phyloP scores from a whole-genome alignment of 2,888 invertebrate genomes.

The Achlya flavicornis region DNA sequence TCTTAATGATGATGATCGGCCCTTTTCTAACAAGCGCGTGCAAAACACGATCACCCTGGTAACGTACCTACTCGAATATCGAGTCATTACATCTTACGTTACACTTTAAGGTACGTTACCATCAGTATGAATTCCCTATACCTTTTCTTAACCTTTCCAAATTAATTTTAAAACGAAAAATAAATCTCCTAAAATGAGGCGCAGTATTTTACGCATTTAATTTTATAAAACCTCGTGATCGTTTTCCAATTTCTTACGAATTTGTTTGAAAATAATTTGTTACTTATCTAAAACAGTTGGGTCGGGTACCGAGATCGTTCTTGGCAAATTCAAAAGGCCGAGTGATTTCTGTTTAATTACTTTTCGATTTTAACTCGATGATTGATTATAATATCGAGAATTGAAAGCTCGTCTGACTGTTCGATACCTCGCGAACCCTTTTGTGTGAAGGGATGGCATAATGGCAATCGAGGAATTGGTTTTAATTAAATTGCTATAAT shows the following conservation, averaged over 20 bases:
- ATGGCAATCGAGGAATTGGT: constrained; percentile 5
- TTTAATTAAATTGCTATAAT: constrained; percentile 11
- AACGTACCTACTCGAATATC: not conserved
- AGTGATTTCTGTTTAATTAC: constrained; percentile 39
- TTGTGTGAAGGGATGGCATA: not conserved
- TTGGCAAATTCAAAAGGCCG: not conserved
- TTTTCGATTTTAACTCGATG: constrained; percentile 42
- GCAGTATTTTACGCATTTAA: not conserved
- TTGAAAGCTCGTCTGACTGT: not conserved
- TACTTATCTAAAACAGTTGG: constrained; percentile 9
- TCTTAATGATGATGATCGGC: too few species aligned
- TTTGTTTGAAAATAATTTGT: constrained; percentile 4
- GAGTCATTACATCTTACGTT: not conserved
- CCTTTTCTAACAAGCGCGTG: too few species aligned
- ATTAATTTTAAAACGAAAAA: not conserved
- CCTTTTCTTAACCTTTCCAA: not conserved
- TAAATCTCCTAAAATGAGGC: not conserved
- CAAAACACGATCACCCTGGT: not conserved
- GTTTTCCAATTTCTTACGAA: constrained; percentile 9
- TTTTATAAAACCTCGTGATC: not conserved
- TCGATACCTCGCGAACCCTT: constrained; percentile 9
- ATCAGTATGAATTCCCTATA: not conserved
- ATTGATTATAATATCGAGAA: constrained; percentile 39
- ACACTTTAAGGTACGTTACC: not conserved
- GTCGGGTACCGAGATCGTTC: not conserved